These are phyloP conservation scores for Gambusia holbrooki DNA, from an alignment of 2,113 vertebrate species.

Conservation along the genomic window DNA sequence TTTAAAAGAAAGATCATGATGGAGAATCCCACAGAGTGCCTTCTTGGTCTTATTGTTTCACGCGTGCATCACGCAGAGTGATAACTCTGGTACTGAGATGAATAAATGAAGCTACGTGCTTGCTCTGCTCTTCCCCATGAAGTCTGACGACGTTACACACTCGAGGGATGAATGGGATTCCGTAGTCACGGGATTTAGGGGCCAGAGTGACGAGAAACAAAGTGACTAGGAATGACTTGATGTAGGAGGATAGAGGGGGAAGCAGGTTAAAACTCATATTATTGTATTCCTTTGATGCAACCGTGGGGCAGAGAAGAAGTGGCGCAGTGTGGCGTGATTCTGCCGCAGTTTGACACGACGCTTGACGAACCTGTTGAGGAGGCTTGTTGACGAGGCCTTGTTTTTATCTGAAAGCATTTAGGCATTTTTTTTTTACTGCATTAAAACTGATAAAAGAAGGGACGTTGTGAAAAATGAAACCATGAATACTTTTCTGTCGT, in stretches of 20 bases:
- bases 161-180: slow-evolving; percentile 8
- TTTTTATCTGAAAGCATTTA: background rate
- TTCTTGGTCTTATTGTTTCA: background rate
- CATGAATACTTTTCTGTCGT: too few species aligned
- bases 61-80: background rate
- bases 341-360: slow-evolving; percentile 61
- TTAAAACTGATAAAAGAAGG: background rate
- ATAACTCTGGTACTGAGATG: background rate
- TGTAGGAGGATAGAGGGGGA: too few species aligned
- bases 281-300: background rate
- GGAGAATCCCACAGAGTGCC: background rate
- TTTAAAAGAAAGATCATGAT: too few species aligned
- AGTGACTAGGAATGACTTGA: background rate
- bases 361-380: slow-evolving; percentile 60
- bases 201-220: background rate
- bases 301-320: slow-evolving; percentile 28
- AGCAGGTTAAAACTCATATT: too few species aligned
- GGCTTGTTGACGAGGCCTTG: slow-evolving; percentile 11
- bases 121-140: slow-evolving; percentile 31
- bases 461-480: background rate
- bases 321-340: slow-evolving; percentile 40
- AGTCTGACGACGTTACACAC: slow-evolving; percentile 30
- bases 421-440: too few species aligned
- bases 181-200: background rate
- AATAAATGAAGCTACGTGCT: slow-evolving; percentile 62